A percentile compares a stretch with the other conserved stretches of the same genome.
Evolutionary conservation across 2,113 vertebrate genomes (phyloP).

Genomic region (Genyomyrus donnyi): DNA sequence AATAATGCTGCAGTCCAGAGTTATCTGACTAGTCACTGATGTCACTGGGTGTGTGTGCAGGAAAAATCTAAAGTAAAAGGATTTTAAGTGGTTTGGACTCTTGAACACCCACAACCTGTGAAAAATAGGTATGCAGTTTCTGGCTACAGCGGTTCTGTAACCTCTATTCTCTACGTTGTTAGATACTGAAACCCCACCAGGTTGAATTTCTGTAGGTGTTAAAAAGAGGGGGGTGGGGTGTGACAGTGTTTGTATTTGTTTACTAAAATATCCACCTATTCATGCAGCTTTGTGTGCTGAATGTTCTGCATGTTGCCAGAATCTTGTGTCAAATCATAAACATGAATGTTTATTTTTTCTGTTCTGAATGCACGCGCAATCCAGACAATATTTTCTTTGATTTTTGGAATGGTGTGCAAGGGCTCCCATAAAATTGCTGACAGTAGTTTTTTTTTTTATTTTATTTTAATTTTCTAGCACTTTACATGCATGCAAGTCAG

Average conservation of each 20-base stretch:
- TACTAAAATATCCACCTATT: background rate
- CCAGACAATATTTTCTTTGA: background rate
- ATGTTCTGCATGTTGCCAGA: constrained; percentile 4
- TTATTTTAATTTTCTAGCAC: background rate
- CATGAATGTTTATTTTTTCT: background rate
- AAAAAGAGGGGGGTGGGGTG: background rate
- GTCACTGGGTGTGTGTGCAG: background rate
- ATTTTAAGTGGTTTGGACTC: background rate
- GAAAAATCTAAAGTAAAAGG: background rate
- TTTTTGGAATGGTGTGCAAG: background rate
- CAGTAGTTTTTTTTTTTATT: background rate
- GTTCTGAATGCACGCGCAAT: background rate
- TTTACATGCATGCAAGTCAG: background rate
- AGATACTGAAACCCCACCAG: background rate
- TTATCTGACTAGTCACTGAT: background rate
- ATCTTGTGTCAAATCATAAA: background rate
- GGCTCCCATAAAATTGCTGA: background rate
- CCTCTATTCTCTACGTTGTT: background rate
- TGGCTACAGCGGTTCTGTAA: background rate
- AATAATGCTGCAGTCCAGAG: background rate
- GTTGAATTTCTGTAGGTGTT: background rate
- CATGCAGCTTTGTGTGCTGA: background rate
- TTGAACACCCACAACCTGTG: background rate
- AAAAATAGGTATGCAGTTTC: background rate
- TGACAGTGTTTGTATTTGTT: background rate